A percentile compares a stretch with the other conserved stretches of the same genome.
These are phyloP conservation scores for Malthinus flaveolus DNA, from an alignment of 2,888 invertebrate genomes.

Conservation along the genomic window DNA sequence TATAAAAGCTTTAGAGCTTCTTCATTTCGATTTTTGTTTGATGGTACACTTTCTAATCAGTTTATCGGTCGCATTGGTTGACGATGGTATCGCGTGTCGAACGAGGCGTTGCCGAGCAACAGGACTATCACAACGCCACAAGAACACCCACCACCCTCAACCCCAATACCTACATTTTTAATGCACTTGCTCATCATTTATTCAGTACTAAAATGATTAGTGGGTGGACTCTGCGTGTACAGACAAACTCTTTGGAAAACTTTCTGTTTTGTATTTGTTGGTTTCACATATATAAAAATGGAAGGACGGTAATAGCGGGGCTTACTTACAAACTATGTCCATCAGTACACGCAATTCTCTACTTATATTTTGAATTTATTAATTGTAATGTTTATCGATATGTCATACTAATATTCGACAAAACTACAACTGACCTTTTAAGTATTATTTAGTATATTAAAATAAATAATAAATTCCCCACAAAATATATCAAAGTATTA, in stretches of 20 bases:
- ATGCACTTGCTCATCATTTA: slow-evolving; percentile 52
- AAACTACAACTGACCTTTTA: slow-evolving; percentile 1
- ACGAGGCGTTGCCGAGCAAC: slow-evolving; percentile 48
- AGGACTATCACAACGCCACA: slow-evolving; percentile 48
- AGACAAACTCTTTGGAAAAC: slow-evolving; percentile 42
- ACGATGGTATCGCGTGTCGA: slow-evolving; percentile 53
- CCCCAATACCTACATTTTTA: slow-evolving; percentile 49
- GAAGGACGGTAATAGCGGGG: slow-evolving; percentile 25
- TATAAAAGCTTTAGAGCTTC: slow-evolving; percentile 26
- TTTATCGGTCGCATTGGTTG: slow-evolving; percentile 45
- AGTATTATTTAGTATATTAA: slow-evolving; percentile 1
- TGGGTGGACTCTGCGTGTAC: slow-evolving; percentile 44
- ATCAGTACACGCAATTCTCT: slow-evolving; percentile 25
- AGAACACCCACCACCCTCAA: slow-evolving; percentile 37
- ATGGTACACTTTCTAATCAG: slow-evolving; percentile 32
- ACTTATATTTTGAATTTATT: slow-evolving; percentile 27
- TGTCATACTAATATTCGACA: slow-evolving; percentile 8
- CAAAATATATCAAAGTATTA: not conserved
- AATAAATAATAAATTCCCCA: not conserved
- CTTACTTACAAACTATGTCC: slow-evolving; percentile 22
- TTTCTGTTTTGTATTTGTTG: slow-evolving; percentile 35
- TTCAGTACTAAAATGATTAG: slow-evolving; percentile 52
- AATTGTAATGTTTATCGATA: slow-evolving; percentile 20
- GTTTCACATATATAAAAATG: slow-evolving; percentile 24
- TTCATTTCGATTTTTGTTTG: slow-evolving; percentile 22